phyloP scores from a whole-genome alignment of 2,888 invertebrate species.

The Tachina fera region DNA sequence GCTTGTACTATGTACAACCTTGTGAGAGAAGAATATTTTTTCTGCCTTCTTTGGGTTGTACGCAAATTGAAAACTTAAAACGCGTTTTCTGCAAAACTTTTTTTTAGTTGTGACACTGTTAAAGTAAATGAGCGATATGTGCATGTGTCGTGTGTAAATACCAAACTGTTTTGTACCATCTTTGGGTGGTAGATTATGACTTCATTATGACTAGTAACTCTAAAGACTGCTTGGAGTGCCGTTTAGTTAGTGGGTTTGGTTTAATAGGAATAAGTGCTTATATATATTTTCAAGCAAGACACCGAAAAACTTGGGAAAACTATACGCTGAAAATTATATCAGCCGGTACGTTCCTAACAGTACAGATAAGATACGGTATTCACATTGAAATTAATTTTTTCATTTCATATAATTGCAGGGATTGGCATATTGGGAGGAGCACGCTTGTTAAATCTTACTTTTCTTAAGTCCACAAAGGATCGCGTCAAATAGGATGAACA shows the following conservation, averaged over 20 bases:
- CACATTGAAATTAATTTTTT: neutral
- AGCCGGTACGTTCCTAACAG: slow-evolving; percentile 72
- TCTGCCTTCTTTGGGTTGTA: too few relatives aligned
- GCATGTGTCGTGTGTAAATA: too few relatives aligned
- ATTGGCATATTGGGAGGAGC: slow-evolving; percentile 85
- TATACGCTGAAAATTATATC: slow-evolving; percentile 76
- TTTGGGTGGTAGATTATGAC: neutral
- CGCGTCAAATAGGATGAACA: neutral
- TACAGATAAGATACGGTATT: too few relatives aligned
- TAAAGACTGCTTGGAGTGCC: slow-evolving; percentile 85
- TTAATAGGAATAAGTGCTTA: slow-evolving; percentile 86
- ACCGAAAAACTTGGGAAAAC: slow-evolving; percentile 79
- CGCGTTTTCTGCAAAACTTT: too few relatives aligned
- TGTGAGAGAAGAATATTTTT: too few relatives aligned
- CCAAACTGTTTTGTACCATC: too few relatives aligned
- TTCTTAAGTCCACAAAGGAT: slow-evolving; percentile 74
- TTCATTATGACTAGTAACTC: slow-evolving; percentile 29
- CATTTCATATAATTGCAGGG: slow-evolving; percentile 80
- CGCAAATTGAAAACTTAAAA: too few relatives aligned
- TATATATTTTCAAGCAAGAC: slow-evolving; percentile 85
- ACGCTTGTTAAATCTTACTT: slow-evolving; percentile 84
- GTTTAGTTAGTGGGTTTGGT: slow-evolving; percentile 85
- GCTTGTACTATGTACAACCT: too few relatives aligned
- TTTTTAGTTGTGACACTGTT: too few relatives aligned
- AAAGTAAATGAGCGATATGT: too few relatives aligned